A percentile compares a stretch with the other conserved stretches of the same genome.
Evolutionary conservation across 1,140 invertebrate genomes (phyloP).

Genomic region (Drosophila micromelanica): DNA sequence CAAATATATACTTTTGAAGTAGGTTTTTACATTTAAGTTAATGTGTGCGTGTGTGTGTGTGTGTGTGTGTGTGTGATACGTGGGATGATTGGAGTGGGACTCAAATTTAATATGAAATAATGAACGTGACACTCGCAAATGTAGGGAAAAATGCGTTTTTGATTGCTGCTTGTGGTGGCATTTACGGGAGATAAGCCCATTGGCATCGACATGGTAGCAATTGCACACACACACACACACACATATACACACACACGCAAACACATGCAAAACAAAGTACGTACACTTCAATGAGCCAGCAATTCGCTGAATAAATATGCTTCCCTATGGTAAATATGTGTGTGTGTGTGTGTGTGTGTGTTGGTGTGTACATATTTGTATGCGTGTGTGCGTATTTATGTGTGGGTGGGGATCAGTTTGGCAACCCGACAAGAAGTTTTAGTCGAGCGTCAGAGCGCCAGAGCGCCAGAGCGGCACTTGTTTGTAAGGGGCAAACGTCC

Average conservation of each 20-base stretch:
- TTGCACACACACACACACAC: constrained; percentile 25
- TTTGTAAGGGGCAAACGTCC: constrained; percentile 43
- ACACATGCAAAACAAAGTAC: constrained; percentile 31
- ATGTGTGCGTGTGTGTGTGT: background rate
- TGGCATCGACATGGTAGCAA: constrained; percentile 21
- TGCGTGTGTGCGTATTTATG: constrained; percentile 7
- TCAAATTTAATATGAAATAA: constrained; percentile 60
- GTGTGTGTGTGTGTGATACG: background rate
- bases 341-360: background rate
- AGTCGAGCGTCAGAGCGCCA: constrained; percentile 23
- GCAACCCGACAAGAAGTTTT: constrained; percentile 35
- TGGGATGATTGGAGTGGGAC: background rate
- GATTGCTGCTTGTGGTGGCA: constrained; percentile 52
- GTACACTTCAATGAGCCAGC: constrained; percentile 44
- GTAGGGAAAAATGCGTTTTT: constrained; percentile 49
- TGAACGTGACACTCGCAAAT: constrained; percentile 51
- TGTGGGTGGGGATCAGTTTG: constrained; percentile 11
- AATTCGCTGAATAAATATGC: constrained; percentile 43
- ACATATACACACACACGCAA: constrained; percentile 5
- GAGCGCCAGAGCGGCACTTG: constrained; percentile 27
- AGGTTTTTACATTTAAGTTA: constrained; percentile 29
- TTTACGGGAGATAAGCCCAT: constrained; percentile 49
- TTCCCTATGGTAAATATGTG: constrained; percentile 13
- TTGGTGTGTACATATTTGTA: background rate
- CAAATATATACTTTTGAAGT: background rate